Base-by-base conservation (phyloP, 1,140 invertebrate genomes). In the Brachystomella parvula region DNA sequence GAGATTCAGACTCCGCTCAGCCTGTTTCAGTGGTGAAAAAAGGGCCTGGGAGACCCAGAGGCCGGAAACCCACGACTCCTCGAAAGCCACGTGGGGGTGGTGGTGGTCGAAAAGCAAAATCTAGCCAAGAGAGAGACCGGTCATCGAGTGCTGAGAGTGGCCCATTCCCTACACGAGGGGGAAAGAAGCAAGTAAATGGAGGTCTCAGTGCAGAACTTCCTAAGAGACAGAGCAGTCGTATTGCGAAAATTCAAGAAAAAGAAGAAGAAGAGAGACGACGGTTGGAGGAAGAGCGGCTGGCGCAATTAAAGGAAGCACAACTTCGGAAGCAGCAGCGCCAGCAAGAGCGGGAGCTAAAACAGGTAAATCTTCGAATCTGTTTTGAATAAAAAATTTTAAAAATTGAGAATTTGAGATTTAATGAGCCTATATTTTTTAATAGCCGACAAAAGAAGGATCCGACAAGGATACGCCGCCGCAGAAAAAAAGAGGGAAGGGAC, bases 161-260 rank as follows among this genome's bases (percentile, higher is more conserved):
- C n/a, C 9, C 12, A 53, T 53, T 53, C 49, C n/a, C 35, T 3
- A 33, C 33, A 17, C 57, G 33, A 9, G 63, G 63, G 9, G 49
- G 53, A 17, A 53, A 53, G 49, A 53, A 31, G 33, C 83, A 83
- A 66, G 79, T 84, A 49, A 82, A 82, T 63, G 78, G 76, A 39
- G 77, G 79, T 47, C 29, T 47, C 29, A 47, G 47, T 19, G 29
- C 61, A 26, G 64, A 47, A n/a, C 17, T 2, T 17, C 84, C 85
- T 0, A 84, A 89, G 2, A 77, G 89, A 21, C 86, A 88, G 72
- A 90, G 88, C 6, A 80, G 89, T 2, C 80, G 90, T 59, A 90
- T 93, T 72, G 90, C 90, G 0, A 89, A 91, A 74, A 82, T 90
- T 67, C 89, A 91, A 71, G 90, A 92, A 58, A 88, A 87, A 66